Base-by-base conservation (phyloP, 2,113 vertebrate species). In the Rhinoptilus africanus region DNA sequence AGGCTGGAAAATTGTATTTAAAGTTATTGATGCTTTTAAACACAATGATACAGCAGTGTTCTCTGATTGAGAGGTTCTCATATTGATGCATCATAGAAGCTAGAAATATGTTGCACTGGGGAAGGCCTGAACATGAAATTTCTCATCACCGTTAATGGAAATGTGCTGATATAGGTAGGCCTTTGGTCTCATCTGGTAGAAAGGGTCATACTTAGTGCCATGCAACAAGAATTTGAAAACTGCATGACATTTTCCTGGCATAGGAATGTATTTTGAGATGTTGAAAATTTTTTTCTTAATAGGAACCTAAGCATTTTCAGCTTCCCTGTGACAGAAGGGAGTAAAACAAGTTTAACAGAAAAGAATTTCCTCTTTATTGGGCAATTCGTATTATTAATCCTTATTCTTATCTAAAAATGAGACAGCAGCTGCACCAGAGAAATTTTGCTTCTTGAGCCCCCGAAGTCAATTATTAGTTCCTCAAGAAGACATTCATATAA, bases 331-430 rank as follows among this genome's bases (percentile, higher is more conserved):
- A 72, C 32, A 88, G 18, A 10, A 79, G 28, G 14, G 30, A 94
- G 50, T 34, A 74, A 86, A 88, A 63, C 12, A 69, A 41, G 9
- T 43, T 60, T 27, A 92, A 50, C 9, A 93, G 27, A 63, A 72
- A 85, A 79, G 12, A 83, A 72, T 95, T 91, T 88, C 7, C 41
- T 91, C 30, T 71, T 92, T 90, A 92, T 88, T 85, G 91, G 37
- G 41, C 39, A 93, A 91, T 89, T 93, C 60, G 59, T 93, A 81
- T 95, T 91, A 88, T 88, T 96, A 95, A 89, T 68, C 26, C 22
- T 95, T 93, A 83, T 79, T 79, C 39, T 93, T 79, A 78, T 73
- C 79, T 84, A 83, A 89, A 92, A 86, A 73, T 45, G 35, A 8
- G 5, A 80, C 30, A 88, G 66, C 34, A 82, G 37, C 37, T 87